Base-by-base conservation (phyloP, 2,888 invertebrate genomes). In the Tridacna crocea region DNA sequence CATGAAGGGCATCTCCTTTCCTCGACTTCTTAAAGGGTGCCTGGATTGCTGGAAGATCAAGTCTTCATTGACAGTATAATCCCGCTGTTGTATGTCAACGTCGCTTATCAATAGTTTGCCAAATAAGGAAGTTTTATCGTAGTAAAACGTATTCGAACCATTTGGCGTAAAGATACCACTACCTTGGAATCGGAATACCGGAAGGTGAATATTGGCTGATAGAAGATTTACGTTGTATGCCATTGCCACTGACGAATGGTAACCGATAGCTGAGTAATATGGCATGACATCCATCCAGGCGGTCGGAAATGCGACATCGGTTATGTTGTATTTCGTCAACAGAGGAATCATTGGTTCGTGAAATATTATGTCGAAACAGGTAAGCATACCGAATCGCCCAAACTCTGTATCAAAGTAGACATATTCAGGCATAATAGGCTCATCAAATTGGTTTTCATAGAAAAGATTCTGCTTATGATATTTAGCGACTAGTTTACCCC, bases 341-440 rank as follows among this genome's bases (percentile, higher is more conserved):
- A 96, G 94, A 80, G 95, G 95, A 13, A 96, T 94, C 0, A 96
- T 95, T 0, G 98, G 97, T 10, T 96, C 94, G 89, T 96, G 95
- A 94, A 97, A 98, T 88, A 97, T 93, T 13, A 98, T 96, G 92
- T 98, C 98, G 92, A 98, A 98, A 94, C 98, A 98, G 70, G 96
- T 96, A 92, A 97, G 96, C 87, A 97, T 96, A 0, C 97, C 98
- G 76, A 93, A 91, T 22, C 84, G 77, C 11, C 92, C 92, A 77
- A 92, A 92, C 0, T 89, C 88, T 12, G 93, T 92, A 36, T 92
- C 89, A 79, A 93, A 93, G 8, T 81, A 87, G 0, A 82, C 83
- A 61, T 83, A 73, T 58, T 93, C 91, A 0, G 85, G 78, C 17
- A 70, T 58, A 15, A 77, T 76, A 0, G 93, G 91, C 15, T 77